Percentiles rank a stretch among this genome's conserved stretches.
Conservation (phyloP, 2,888 invertebrate species). For the Cantharis lateralis region DNA sequence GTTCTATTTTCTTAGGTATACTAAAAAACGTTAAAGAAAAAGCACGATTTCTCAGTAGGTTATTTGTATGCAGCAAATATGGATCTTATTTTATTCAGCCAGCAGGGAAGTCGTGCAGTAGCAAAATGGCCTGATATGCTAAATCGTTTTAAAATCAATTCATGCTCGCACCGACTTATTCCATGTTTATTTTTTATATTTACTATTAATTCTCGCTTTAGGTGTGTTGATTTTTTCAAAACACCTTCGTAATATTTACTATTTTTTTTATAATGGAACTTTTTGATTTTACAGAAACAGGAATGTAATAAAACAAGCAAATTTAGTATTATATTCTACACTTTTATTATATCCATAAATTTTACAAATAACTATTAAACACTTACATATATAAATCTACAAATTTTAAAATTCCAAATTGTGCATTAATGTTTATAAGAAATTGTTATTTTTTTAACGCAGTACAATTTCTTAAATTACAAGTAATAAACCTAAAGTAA, state of each 20-base stretch:
- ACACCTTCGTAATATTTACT: neutral
- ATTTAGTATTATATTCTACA: neutral
- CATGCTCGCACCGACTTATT: neutral
- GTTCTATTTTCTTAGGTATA: neutral
- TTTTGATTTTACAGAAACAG: no score
- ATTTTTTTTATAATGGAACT: no score
- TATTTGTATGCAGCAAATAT: neutral
- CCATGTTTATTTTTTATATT: neutral
- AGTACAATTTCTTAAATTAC: constrained; percentile 1
- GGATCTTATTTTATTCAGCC: neutral
- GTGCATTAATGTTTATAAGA: constrained; percentile 45
- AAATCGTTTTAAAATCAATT: neutral
- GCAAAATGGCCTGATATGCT: neutral
- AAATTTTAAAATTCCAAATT: constrained; percentile 56
- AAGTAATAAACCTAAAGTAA: neutral
- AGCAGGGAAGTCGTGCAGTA: neutral
- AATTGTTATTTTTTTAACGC: constrained; percentile 10
- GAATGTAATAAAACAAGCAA: neutral
- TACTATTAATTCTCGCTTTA: neutral
- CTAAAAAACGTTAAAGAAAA: neutral
- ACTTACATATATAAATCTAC: constrained; percentile 55
- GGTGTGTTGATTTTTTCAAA: neutral
- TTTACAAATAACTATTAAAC: constrained; percentile 26
- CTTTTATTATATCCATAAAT: constrained; percentile 22
- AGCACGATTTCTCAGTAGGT: neutral